Percentiles rank a stretch among this genome's conserved stretches.
Evolutionary conservation across 2,797 vertebrate genomes (phyloP).

Genomic region (Pangasius sanitwongsei): DNA sequence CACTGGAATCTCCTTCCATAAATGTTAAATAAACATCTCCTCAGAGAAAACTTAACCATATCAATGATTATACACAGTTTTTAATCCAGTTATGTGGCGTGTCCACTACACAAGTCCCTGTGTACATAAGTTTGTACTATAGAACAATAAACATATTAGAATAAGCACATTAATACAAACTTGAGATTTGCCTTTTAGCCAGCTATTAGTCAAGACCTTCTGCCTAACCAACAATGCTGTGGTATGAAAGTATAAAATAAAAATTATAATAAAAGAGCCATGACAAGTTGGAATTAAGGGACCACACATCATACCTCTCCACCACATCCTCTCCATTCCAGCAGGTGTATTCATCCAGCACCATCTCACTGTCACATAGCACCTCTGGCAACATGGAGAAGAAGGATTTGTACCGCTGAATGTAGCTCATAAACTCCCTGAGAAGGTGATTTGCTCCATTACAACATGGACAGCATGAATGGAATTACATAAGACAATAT

Average conservation of each 20-base stretch:
- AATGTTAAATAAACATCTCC: neutral
- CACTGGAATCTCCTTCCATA: neutral
- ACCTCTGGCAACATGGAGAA: slow-evolving; percentile 84
- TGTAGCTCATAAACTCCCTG: slow-evolving; percentile 86
- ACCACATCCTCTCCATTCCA: slow-evolving; percentile 88
- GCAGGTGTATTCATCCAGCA: slow-evolving; percentile 85
- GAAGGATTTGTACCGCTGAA: slow-evolving; percentile 84
- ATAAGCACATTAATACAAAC: neutral
- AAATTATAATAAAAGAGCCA: neutral
- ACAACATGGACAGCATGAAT: neutral
- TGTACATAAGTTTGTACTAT: neutral
- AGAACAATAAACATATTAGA: slow-evolving; percentile 1
- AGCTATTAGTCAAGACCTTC: neutral
- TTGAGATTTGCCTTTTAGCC: neutral
- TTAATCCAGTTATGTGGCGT: neutral
- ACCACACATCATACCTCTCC: slow-evolving; percentile 77
- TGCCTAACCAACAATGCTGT: neutral
- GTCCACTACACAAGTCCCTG: neutral
- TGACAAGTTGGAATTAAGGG: neutral
- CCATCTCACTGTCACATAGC: slow-evolving; percentile 85
- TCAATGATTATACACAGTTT: neutral
- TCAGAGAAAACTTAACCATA: neutral
- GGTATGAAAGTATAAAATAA: neutral
- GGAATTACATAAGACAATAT: neutral
- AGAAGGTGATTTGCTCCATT: slow-evolving; percentile 34